Base-by-base conservation (phyloP, 1,140 invertebrate species). In the Glossosoma conforme region DNA sequence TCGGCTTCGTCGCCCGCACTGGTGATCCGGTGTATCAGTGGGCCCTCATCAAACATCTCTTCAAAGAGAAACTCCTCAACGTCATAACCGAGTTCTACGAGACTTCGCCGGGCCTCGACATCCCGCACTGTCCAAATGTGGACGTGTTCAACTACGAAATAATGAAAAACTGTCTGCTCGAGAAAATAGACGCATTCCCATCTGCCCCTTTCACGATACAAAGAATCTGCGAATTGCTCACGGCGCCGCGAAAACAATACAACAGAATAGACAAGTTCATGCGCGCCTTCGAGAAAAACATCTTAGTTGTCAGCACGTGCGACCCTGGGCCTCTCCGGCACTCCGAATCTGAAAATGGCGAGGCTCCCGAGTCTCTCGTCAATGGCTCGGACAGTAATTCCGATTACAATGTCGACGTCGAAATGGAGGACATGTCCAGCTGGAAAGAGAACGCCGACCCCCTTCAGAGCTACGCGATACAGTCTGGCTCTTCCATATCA, bases 171-270 rank as follows among this genome's bases (percentile, higher is more conserved):
- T 85, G 84, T 60, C 78, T 96, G 13, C 68, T 96, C 18, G 87
- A 93, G 61, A 80, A 87, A 20, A 67, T 96, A 1, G 91, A 96
- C 58, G 82, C 81, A 1, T 89, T 87, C 69, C 81, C 80, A 22
- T 90, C 91, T 44, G 92, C 93, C 2, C 96, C 95, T 0, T 98
- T 98, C 62, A 98, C 96, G 9, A 87, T 98, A 41, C 95, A 98
- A 69, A 79, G 95, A 51, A 83, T 98, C 33, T 96, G 93, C 71
- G 96, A 98, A 70, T 73, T 98, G 2, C 72, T 98, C 0, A 91
- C 87, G 2, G 81, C 84, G 52, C 94, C 95, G 3, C 79, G 84
- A n/a, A 92, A 91, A 65, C 91, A 98, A 64, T 98, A 98, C 67
- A 93, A 89, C 62, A 78, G 92, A 49, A 89, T 92, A 37, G 95